Base-by-base conservation (phyloP, 2,797 vertebrate species). In the Eurystomus glaucurus region DNA sequence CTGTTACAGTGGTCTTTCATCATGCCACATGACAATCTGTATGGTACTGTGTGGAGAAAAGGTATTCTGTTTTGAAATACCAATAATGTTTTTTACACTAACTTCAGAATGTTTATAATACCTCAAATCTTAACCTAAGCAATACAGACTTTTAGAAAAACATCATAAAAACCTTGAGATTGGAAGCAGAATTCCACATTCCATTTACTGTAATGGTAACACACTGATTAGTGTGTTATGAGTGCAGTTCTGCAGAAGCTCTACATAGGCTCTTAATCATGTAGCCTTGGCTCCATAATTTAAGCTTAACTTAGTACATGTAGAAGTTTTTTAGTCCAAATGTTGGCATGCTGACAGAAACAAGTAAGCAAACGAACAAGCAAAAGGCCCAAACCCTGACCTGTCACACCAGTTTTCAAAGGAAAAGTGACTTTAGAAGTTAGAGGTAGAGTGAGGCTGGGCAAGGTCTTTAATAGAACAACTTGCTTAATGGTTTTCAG, bases 61-160 rank as follows among this genome's bases (percentile, higher is more conserved):
- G 21, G 26, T 39, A 54, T 15, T 71, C 43, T 87, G 41, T 61
- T 94, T 87, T 82, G 60, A 85, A 91, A 97, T 91, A 54, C 46
- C 60, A 91, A 62, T 18, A 72, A 82, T 85, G 91, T 52, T 85
- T 76, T 83, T 81, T 28, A 52, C 33, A 22, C 22, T 69, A 29
- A 26, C 5, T 75, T 79, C 61, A 57, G 51, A 92, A 83, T 86
- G 3, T 43, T 92, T 70, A 6, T 2, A 11, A 75, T 76, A 29
- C 31, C 14, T 92, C 46, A 72, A 31, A 85, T 55, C 51, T 77
- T 69, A 94, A 80, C 37, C 6, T 25, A 79, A 82, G 35, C 8
- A 79, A 62, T 15, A 51, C 6, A n/a, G 7, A 16, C 12, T 68
- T 62, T 22, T 21, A n/a, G 31, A 3, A 13, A 45, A 68, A 65